Evolutionary conservation across 2,113 vertebrate species (phyloP).

Genomic region (Talpa occidentalis): DNA sequence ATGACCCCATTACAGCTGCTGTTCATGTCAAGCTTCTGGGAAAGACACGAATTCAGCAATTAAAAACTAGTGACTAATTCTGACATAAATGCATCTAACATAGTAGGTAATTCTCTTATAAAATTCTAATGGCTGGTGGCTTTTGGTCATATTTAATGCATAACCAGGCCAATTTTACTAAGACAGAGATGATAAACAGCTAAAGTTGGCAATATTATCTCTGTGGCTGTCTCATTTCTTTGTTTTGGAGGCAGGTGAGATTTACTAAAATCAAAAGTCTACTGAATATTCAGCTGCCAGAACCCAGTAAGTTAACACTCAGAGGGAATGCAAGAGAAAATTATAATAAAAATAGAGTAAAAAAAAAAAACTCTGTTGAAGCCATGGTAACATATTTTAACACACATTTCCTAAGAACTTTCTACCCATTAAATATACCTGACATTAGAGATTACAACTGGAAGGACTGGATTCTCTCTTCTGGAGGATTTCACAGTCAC

Average conservation of each 20-base stretch:
- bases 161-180: background rate
- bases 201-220: background rate
- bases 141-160: constrained; percentile 5
- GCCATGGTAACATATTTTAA: background rate
- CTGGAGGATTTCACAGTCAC: background rate
- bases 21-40: background rate
- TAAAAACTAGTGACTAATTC: constrained; percentile 8
- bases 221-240: background rate
- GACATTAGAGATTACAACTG: background rate
- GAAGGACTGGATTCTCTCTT: background rate
- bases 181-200: background rate
- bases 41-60: background rate
- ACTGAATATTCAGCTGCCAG: background rate
- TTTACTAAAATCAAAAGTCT: background rate
- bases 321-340: background rate
- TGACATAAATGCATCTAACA: background rate
- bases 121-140: background rate
- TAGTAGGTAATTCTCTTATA: background rate
- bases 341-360: background rate
- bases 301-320: background rate
- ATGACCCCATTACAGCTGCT: background rate
- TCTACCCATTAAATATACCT: background rate
- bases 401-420: background rate
- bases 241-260: background rate
- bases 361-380: background rate